phyloP scores from a whole-genome alignment of 2,888 invertebrate species.

The Sminthurinus aureus region DNA sequence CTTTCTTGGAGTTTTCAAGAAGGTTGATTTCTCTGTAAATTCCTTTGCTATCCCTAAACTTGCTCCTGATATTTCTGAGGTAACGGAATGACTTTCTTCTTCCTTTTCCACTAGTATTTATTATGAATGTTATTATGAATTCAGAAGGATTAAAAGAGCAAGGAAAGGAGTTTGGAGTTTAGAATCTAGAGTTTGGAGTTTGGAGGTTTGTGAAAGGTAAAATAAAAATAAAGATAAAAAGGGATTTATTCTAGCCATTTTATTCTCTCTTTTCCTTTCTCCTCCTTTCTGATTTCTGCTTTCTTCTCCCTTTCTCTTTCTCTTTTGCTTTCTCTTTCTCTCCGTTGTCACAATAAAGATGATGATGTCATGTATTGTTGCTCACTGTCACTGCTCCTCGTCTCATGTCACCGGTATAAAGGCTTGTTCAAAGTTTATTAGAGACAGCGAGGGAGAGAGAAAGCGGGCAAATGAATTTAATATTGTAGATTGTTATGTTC shows the following conservation, averaged over 20 bases:
- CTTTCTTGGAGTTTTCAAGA: no score
- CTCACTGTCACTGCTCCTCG: neutral
- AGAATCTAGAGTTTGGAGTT: no score
- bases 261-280: neutral
- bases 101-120: no score
- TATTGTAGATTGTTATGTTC: neutral
- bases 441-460: neutral
- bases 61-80: no score
- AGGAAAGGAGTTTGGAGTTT: no score
- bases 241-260: neutral
- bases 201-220: no score
- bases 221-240: no score
- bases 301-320: neutral
- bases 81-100: no score
- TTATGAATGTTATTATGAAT: no score
- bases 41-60: no score
- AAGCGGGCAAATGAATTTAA: slow-evolving; percentile 6
- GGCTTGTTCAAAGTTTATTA: slow-evolving; percentile 1
- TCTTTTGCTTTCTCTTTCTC: neutral
- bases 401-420: neutral
- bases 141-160: no score
- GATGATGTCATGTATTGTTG: neutral
- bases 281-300: neutral
- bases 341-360: neutral
- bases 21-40: no score